Conservation (phyloP, 2,113 vertebrate species). For the Ictidomys tridecemlineatus region DNA sequence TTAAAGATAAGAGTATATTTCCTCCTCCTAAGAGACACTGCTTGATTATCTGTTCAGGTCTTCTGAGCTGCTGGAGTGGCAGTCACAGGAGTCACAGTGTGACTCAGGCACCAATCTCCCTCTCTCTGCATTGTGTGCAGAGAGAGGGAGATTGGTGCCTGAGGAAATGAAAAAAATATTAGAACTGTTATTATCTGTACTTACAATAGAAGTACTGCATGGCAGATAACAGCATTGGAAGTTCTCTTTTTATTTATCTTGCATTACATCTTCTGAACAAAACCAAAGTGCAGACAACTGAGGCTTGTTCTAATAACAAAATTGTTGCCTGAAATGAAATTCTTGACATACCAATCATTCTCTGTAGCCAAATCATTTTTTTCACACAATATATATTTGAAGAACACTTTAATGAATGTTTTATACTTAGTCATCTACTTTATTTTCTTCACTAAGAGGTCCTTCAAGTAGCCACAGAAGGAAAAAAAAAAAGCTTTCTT, state of each 20-base stretch:
- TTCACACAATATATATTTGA: slow-evolving; percentile 79
- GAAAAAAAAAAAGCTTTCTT: slow-evolving; percentile 60
- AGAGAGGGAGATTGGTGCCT: slow-evolving; percentile 80
- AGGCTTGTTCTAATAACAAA: slow-evolving; percentile 88
- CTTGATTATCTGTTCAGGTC: slow-evolving; percentile 59
- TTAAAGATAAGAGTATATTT: slow-evolving; percentile 55
- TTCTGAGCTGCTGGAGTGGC: not conserved
- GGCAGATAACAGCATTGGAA: slow-evolving; percentile 85
- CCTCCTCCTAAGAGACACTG: not conserved
- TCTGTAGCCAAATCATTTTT: slow-evolving; percentile 84
- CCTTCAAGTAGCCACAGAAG: slow-evolving; percentile 71
- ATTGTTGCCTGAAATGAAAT: slow-evolving; percentile 88
- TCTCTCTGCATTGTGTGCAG: slow-evolving; percentile 75
- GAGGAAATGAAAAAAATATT: slow-evolving; percentile 92
- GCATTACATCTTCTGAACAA: slow-evolving; percentile 87
- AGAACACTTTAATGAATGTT: slow-evolving; percentile 86
- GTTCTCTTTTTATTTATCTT: slow-evolving; percentile 85
- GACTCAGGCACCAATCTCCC: too few species aligned
- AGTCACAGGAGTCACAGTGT: slow-evolving; percentile 59
- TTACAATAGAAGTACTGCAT: slow-evolving; percentile 85
- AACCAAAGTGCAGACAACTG: slow-evolving; percentile 85
- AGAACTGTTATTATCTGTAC: slow-evolving; percentile 88
- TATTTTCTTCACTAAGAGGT: slow-evolving; percentile 80
- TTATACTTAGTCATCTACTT: slow-evolving; percentile 81
- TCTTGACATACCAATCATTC: slow-evolving; percentile 90